A percentile compares a stretch with the other conserved stretches of the same genome.
phyloP scores from a whole-genome alignment of 2,113 vertebrate genomes.

The Lepisosteus osseus region DNA sequence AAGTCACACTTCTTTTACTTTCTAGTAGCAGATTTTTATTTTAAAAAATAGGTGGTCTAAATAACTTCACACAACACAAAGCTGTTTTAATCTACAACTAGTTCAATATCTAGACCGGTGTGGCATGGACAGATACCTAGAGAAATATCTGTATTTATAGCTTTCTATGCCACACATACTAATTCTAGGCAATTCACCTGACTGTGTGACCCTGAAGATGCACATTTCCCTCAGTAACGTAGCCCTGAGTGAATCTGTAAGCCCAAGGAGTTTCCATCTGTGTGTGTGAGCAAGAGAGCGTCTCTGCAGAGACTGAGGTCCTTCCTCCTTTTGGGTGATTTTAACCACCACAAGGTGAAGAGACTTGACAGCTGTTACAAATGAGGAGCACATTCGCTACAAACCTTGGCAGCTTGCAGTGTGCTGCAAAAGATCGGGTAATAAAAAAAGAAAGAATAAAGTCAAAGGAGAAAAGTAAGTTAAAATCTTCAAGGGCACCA shows the following conservation, averaged over 20 bases:
- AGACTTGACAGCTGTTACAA: conserved; percentile 10
- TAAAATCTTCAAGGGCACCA: not conserved
- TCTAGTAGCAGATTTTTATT: too few species aligned
- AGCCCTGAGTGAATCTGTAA: conserved; percentile 15
- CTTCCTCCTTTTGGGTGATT: conserved; percentile 22
- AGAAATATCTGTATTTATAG: too few species aligned
- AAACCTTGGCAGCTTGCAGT: not conserved
- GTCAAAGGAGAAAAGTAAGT: not conserved
- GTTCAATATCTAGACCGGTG: too few species aligned
- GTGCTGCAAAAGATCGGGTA: conserved; percentile 12
- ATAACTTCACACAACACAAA: too few species aligned
- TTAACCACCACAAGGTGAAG: conserved; percentile 13
- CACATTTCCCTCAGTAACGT: conserved; percentile 10
- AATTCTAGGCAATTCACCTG: conserved; percentile 9
- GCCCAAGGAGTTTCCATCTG: not conserved
- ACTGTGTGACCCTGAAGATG: conserved; percentile 23
- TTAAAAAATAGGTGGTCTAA: too few species aligned
- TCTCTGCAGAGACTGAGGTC: conserved; percentile 10
- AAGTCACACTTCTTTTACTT: too few species aligned
- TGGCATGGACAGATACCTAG: too few species aligned
- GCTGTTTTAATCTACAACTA: too few species aligned
- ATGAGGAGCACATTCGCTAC: not conserved
- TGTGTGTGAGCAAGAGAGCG: not conserved
- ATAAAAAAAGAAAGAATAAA: conserved; percentile 17
- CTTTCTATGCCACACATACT: too few species aligned